Conservation (phyloP, 30 jellyfish, hydroid and myxozoan genomes). For the Cassiopea andromeda region DNA sequence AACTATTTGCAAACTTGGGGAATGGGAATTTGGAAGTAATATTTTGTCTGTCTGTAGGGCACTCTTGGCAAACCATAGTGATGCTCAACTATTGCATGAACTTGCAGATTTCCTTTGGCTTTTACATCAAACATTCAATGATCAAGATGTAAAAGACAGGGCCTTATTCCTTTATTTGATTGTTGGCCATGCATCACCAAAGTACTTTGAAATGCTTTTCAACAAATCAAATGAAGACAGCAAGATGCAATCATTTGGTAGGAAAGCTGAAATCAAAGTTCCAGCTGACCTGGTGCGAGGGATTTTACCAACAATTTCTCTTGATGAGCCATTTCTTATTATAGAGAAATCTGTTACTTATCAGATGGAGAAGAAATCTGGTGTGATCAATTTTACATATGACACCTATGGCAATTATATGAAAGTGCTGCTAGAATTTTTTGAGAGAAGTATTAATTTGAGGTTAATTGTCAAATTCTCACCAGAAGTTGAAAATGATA, state of each 20-base stretch:
- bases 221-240: slow-evolving; percentile 17
- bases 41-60: slow-evolving; percentile 46
- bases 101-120: slow-evolving; percentile 58
- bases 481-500: not conserved
- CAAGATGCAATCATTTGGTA: slow-evolving; percentile 27
- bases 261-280: slow-evolving; percentile 32
- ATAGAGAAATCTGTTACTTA: slow-evolving; percentile 11
- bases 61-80: slow-evolving; percentile 39
- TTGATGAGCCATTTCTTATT: slow-evolving; percentile 23
- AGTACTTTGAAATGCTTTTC: slow-evolving; percentile 40
- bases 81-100: slow-evolving; percentile 37
- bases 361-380: not conserved
- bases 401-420: slow-evolving; percentile 10
- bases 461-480: slow-evolving; percentile 3
- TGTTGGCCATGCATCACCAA: slow-evolving; percentile 82
- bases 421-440: slow-evolving; percentile 2
- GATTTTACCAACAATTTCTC: slow-evolving; percentile 41
- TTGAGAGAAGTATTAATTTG: slow-evolving; percentile 32
- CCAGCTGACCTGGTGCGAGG: slow-evolving; percentile 66
- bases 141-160: slow-evolving; percentile 68
- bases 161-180: slow-evolving; percentile 75
- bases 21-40: slow-evolving; percentile 54
- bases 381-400: not conserved
- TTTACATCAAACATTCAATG: slow-evolving; percentile 29
- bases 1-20: slow-evolving; percentile 27